phyloP scores from a whole-genome alignment of 2,113 vertebrate species.

The Coracopsis vasa region DNA sequence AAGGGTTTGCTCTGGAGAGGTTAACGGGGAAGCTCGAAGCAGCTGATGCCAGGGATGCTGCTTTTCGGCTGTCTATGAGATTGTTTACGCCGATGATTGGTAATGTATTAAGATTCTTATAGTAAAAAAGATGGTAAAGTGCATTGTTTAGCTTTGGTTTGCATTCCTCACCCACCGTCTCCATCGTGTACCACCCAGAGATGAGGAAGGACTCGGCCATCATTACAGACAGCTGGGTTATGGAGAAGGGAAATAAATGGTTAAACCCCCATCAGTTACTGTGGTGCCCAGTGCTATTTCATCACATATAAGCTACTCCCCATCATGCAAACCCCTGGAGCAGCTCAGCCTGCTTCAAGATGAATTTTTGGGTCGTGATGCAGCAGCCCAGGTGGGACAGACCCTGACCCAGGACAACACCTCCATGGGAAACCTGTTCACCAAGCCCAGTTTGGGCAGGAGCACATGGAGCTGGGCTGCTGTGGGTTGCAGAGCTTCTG shows the following conservation, averaged over 20 bases:
- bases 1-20: neutral
- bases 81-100: neutral
- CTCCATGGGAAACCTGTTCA: accelerated
- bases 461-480: neutral
- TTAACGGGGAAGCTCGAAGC: neutral
- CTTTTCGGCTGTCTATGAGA: neutral
- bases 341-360: neutral
- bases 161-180: neutral
- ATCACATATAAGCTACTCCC: neutral
- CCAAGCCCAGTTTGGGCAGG: neutral
- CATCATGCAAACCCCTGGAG: accelerated
- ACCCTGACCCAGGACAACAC: neutral
- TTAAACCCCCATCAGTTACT: neutral
- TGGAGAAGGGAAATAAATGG: neutral
- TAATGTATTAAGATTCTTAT: neutral
- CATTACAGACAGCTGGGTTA: neutral
- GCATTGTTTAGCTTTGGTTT: neutral
- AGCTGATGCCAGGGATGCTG: neutral
- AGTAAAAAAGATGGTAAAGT: neutral
- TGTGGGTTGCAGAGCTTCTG: neutral
- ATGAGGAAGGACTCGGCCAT: neutral
- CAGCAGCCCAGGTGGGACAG: neutral
- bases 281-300: neutral
- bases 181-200: neutral
- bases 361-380: neutral